These are phyloP conservation scores for Panonychus citri DNA, from an alignment of 1,140 invertebrate species.

Conservation along the genomic window DNA sequence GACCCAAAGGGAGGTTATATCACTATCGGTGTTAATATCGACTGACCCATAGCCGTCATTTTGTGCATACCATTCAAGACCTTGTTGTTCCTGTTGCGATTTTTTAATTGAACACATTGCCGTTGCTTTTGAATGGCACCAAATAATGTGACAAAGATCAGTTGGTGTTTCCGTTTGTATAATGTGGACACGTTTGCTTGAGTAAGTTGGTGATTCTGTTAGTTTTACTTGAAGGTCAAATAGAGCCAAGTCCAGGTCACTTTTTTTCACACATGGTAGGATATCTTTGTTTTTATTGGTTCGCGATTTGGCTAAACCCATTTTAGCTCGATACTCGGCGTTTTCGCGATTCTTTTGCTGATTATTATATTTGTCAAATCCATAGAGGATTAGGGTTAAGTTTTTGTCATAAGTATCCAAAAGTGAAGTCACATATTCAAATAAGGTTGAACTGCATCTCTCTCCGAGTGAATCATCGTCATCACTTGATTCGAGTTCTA, in stretches of 20 bases:
- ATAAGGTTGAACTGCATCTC: background rate
- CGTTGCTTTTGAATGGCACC: background rate
- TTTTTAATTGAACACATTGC: background rate
- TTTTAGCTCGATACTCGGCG: background rate
- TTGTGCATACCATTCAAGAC: background rate
- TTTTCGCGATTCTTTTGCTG: background rate
- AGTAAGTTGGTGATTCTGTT: background rate
- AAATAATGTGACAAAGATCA: background rate
- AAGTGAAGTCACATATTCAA: background rate
- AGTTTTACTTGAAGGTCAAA: background rate
- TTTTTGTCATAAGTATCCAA: background rate
- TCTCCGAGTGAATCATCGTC: background rate
- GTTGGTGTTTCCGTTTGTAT: background rate
- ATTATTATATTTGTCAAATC: background rate
- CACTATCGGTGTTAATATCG: background rate
- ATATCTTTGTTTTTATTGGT: background rate
- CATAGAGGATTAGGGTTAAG: background rate
- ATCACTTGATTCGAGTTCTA: background rate
- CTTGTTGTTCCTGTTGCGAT: background rate
- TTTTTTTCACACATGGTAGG: background rate
- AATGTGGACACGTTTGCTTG: background rate
- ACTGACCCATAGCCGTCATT: background rate
- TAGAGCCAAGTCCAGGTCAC: background rate
- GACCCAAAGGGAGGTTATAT: background rate
- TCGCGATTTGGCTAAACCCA: background rate